These are phyloP conservation scores for Anolis sagrei DNA, from an alignment of 2,113 vertebrate genomes.

Conservation along the genomic window DNA sequence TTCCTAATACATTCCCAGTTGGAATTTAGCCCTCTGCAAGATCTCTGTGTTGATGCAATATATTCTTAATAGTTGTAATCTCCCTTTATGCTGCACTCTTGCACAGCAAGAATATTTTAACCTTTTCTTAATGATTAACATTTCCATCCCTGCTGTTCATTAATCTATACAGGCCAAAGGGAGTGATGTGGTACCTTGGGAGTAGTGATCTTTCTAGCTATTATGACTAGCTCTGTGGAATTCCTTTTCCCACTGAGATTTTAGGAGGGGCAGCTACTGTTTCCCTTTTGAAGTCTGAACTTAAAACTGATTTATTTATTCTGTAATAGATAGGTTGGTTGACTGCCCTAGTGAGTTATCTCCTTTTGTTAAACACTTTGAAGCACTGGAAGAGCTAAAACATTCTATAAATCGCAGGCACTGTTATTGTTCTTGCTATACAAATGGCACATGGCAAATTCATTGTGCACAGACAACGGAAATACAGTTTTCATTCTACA, in stretches of 20 bases:
- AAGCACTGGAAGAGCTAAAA: constrained; percentile 44
- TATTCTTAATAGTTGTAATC: constrained; percentile 46
- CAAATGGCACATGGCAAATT: neutral
- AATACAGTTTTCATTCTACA: neutral
- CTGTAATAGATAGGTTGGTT: constrained; percentile 62
- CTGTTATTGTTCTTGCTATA: constrained; percentile 13
- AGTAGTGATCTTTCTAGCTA: constrained; percentile 29
- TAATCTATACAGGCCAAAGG: constrained; percentile 56
- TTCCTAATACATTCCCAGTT: constrained; percentile 69
- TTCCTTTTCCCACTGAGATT: constrained; percentile 52
- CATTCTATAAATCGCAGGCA: constrained; percentile 56
- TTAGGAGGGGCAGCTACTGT: constrained; percentile 33
- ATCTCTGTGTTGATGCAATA: constrained; percentile 33
- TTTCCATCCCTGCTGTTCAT: constrained; percentile 65
- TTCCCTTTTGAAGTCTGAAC: constrained; percentile 69
- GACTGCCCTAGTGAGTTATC: constrained; percentile 61
- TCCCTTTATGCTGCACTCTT: constrained; percentile 62
- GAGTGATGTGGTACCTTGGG: constrained; percentile 49
- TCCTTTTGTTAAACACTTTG: constrained; percentile 62
- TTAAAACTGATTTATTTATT: constrained; percentile 71
- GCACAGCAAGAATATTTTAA: constrained; percentile 69
- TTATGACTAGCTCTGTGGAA: constrained; percentile 52
- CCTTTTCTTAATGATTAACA: constrained; percentile 73
- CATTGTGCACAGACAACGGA: constrained; percentile 34
- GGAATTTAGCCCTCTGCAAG: constrained; percentile 45